Evolutionary conservation across 2,797 vertebrate species (phyloP).

Genomic region (Moxostoma hubbsi): DNA sequence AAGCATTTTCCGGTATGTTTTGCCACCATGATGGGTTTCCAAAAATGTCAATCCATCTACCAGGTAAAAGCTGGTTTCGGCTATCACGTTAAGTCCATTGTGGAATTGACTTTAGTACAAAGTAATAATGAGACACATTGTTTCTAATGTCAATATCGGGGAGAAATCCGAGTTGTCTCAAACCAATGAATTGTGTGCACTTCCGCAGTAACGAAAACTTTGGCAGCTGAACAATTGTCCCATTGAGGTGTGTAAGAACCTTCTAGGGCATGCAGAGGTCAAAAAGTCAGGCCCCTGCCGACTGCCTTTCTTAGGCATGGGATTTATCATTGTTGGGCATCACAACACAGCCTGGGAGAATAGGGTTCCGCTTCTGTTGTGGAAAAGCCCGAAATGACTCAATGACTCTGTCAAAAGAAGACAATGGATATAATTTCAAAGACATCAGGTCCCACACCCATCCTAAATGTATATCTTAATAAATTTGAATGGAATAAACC

Average conservation of each 20-base stretch:
- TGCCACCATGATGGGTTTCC: slow-evolving; percentile 17
- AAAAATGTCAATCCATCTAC: slow-evolving; percentile 17
- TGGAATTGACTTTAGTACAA: slow-evolving; percentile 36
- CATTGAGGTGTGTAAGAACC: slow-evolving; percentile 70
- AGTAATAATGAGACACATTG: slow-evolving; percentile 59
- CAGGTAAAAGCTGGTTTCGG: slow-evolving; percentile 33
- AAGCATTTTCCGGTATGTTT: not conserved
- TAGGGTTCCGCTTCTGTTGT: slow-evolving; percentile 12
- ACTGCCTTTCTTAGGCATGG: slow-evolving; percentile 43
- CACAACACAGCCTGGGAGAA: slow-evolving; percentile 51
- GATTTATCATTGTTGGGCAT: slow-evolving; percentile 55
- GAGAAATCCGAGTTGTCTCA: slow-evolving; percentile 69
- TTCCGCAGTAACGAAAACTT: slow-evolving; percentile 64
- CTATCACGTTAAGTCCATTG: slow-evolving; percentile 40
- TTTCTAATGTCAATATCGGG: slow-evolving; percentile 55
- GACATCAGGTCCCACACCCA: slow-evolving; percentile 63
- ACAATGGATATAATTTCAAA: slow-evolving; percentile 4
- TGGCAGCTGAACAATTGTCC: slow-evolving; percentile 70
- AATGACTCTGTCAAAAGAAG: not conserved
- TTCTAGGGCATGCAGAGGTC: slow-evolving; percentile 73
- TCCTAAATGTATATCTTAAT: slow-evolving; percentile 50
- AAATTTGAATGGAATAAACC: slow-evolving; percentile 15
- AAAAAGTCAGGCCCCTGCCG: slow-evolving; percentile 61
- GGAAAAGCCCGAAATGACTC: slow-evolving; percentile 13
- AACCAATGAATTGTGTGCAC: slow-evolving; percentile 63